Evolutionary conservation across 2,888 invertebrate species (phyloP), one percentile per base, ranked within the genome.

Genomic region (Rhaphigaster nebulosa): DNA sequence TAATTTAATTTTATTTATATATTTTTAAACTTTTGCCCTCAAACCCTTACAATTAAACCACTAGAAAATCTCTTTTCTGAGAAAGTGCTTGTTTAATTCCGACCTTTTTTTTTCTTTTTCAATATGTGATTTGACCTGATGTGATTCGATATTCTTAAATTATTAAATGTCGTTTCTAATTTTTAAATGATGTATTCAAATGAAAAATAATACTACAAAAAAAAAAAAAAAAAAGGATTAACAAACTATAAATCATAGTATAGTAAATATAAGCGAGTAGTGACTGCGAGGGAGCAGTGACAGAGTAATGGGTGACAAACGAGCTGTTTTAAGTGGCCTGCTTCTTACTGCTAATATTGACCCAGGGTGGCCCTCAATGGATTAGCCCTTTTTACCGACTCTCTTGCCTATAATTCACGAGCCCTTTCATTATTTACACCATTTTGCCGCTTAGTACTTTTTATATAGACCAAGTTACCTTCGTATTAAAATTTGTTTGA

Each of bases 301-400:
- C 45, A 26, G 84, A n/a, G 26, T 45, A 84, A 84, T 45, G 26
- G 84, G 84, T 84, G 84, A 84, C 84, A 84, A 45, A n/a, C 45
- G 84, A 84, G 84, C 45, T 45, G 45, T n/a, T 23, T n/a, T 84
- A 50, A 84, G 84, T 84, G 84, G 84, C 84, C 84, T 3, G 13
- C 45, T 84, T 50, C 45, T 50, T 50, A 84, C 45, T 45, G 84
- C 84, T 84, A 84, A 84, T 84, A 84, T 84, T 84, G 84, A 84
- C 84, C 84, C 84, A 41, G 26, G 26, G 1, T 8, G 84, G n/a
- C 20, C n/a, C 84, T 50, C 41, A 50, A 41, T 50, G 45, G 84
- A 84, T 84, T 84, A 84, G 84, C 45, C 45, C 84, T 84, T 84
- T 84, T 84, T 84, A 84, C 84, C 84, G 13, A n/a, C 45, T n/a